phyloP scores from a whole-genome alignment of 2,113 vertebrate genomes.

The Psammodynastes pulverulentus region DNA sequence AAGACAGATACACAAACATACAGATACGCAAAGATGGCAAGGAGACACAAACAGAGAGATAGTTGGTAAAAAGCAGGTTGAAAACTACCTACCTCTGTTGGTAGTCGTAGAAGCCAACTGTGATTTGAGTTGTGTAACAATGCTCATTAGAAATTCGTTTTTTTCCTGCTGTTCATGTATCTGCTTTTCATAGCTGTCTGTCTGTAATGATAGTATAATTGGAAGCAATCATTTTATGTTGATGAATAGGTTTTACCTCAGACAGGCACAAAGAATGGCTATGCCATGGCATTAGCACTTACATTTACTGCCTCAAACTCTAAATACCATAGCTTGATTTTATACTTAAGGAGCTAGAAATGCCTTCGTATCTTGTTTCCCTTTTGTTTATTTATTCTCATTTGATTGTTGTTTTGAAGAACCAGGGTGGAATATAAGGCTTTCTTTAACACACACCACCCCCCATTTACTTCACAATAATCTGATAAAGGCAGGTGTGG shows the following conservation, averaged over 20 bases:
- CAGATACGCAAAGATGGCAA: not conserved
- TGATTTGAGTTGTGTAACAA: conserved; percentile 79
- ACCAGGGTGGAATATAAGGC: not conserved
- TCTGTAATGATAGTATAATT: conserved; percentile 78
- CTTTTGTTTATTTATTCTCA: not conserved
- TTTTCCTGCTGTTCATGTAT: conserved; percentile 84
- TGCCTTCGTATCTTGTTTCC: too few species aligned
- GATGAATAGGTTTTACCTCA: conserved; percentile 34
- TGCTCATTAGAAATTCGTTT: conserved; percentile 83
- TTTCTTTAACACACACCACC: not conserved
- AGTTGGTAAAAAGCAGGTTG: not conserved
- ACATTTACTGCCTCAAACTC: conserved; percentile 9
- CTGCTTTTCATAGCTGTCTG: conserved; percentile 84
- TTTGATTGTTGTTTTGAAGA: not conserved
- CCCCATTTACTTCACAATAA: not conserved
- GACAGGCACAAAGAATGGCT: conserved; percentile 27
- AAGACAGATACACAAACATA: not conserved
- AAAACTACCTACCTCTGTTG: conserved; percentile 69
- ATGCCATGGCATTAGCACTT: conserved; percentile 17
- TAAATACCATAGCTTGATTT: not conserved
- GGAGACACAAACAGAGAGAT: conserved; percentile 6
- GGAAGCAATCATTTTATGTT: conserved; percentile 50
- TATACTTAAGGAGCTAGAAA: not conserved
- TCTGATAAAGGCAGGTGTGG: not conserved
- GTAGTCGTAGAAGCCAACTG: conserved; percentile 70